These are phyloP conservation scores for Spodoptera picta DNA, from an alignment of 2,888 invertebrate species.

Conservation along the genomic window DNA sequence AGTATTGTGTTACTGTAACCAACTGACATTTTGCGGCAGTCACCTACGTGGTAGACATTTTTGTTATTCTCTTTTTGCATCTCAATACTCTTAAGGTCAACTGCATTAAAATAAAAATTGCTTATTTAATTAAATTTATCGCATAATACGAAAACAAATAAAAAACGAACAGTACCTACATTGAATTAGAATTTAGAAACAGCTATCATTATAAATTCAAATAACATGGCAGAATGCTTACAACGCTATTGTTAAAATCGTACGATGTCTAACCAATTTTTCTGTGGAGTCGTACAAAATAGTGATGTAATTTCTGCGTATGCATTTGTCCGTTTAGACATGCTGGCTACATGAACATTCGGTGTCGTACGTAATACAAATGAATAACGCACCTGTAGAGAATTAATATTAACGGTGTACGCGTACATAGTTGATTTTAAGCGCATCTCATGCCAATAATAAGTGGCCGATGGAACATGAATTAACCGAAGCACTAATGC, in stretches of 20 bases:
- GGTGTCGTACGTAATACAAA: conserved; percentile 21
- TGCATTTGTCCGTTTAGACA: conserved; percentile 53
- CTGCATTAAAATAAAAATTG: conserved; percentile 4
- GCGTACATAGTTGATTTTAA: conserved; percentile 28
- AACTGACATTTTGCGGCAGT: conserved; percentile 36
- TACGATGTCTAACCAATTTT: conserved; percentile 46
- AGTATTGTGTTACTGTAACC: conserved; percentile 58
- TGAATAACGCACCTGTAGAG: conserved; percentile 29
- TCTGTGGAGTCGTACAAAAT: conserved; percentile 38
- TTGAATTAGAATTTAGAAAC: background rate
- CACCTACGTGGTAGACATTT: conserved; percentile 12
- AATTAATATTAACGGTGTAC: conserved; percentile 21
- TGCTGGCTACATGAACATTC: conserved; percentile 41
- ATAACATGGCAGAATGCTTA: conserved; percentile 38
- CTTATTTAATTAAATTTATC: background rate
- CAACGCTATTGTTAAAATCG: conserved; percentile 41
- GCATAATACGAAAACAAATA: background rate
- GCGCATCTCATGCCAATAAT: conserved; percentile 26
- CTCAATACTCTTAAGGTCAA: conserved; percentile 5
- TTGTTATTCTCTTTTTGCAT: conserved; percentile 8
- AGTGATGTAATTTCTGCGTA: conserved; percentile 50
- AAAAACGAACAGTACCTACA: background rate
- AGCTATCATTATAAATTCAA: conserved; percentile 5
- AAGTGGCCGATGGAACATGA: conserved; percentile 47
- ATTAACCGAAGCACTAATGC: conserved; percentile 47